Percentiles rank a stretch among this genome's conserved stretches.
phyloP scores from a whole-genome alignment of 1,140 invertebrate genomes.

The Muscidifurax raptorellus region DNA sequence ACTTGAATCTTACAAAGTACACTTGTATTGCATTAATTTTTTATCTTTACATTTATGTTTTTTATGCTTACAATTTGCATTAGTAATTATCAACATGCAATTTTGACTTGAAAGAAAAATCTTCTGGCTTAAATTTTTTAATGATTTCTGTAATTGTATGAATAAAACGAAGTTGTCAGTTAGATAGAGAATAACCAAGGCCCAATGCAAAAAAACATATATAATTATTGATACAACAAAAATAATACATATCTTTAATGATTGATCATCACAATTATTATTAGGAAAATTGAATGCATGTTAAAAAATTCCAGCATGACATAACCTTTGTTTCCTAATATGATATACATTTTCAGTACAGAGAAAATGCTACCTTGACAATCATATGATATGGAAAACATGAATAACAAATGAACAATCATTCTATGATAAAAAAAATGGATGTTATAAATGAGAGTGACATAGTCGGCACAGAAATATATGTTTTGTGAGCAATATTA shows the following conservation, averaged over 20 bases:
- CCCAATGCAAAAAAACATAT: slow-evolving; percentile 44
- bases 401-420: slow-evolving; percentile 50
- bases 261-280: slow-evolving; percentile 53
- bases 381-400: slow-evolving; percentile 51
- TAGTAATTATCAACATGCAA: slow-evolving; percentile 30
- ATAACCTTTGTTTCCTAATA: slow-evolving; percentile 36
- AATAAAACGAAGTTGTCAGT: slow-evolving; percentile 22
- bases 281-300: slow-evolving; percentile 47
- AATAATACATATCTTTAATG: slow-evolving; percentile 54
- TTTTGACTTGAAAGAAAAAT: slow-evolving; percentile 43
- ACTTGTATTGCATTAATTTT: slow-evolving; percentile 28
- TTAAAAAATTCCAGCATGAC: slow-evolving; percentile 13
- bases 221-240: slow-evolving; percentile 51
- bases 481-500: slow-evolving; percentile 47
- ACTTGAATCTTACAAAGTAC: slow-evolving; percentile 46
- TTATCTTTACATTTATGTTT: too few species aligned
- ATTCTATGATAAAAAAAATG: slow-evolving; percentile 42
- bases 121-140: slow-evolving; percentile 40
- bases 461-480: slow-evolving; percentile 41
- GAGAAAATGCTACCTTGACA: slow-evolving; percentile 48
- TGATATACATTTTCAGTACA: slow-evolving; percentile 35
- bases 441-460: slow-evolving; percentile 43
- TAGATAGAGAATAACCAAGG: slow-evolving; percentile 28
- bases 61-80: slow-evolving; percentile 1
- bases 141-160: slow-evolving; percentile 42